Conservation (phyloP, 2,797 vertebrate genomes). For the Austrolebias charrua region DNA sequence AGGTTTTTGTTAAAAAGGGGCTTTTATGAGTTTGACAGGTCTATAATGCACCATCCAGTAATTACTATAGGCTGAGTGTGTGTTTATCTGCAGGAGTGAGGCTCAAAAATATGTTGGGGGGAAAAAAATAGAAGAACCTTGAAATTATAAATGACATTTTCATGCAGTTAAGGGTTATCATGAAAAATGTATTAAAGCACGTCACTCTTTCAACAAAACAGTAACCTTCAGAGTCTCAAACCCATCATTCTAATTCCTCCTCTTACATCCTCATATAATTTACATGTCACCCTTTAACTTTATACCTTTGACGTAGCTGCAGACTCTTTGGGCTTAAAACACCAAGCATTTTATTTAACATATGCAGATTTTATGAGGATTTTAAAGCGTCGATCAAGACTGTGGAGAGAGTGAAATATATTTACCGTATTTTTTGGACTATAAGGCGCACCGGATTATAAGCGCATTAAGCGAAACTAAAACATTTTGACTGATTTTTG, state of each 20-base stretch:
- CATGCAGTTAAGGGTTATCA: background rate
- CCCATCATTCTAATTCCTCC: background rate
- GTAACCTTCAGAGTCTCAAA: too few species aligned
- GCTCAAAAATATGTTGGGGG: conserved; percentile 10
- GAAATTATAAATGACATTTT: conserved; percentile 13
- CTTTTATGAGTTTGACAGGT: conserved; percentile 29
- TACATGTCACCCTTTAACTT: conserved; percentile 1
- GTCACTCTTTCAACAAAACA: background rate
- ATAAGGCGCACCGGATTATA: too few species aligned
- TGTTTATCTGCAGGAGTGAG: background rate
- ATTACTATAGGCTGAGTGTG: conserved; percentile 9
- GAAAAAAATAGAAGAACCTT: conserved; percentile 9
- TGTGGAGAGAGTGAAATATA: background rate
- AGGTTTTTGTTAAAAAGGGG: conserved; percentile 19
- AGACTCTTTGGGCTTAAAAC: background rate
- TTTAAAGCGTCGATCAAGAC: background rate
- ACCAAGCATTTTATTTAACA: conserved; percentile 1
- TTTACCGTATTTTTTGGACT: background rate
- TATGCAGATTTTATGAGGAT: background rate
- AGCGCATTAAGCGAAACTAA: too few species aligned
- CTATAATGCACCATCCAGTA: conserved; percentile 25
- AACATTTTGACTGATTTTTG: too few species aligned
- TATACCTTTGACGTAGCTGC: too few species aligned
- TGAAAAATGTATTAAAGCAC: conserved; percentile 3
- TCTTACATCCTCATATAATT: background rate